Evolutionary conservation across 2,797 vertebrate species (phyloP), one percentile per base, ranked within the genome.

Genomic region (Emydoidea blandingii): DNA sequence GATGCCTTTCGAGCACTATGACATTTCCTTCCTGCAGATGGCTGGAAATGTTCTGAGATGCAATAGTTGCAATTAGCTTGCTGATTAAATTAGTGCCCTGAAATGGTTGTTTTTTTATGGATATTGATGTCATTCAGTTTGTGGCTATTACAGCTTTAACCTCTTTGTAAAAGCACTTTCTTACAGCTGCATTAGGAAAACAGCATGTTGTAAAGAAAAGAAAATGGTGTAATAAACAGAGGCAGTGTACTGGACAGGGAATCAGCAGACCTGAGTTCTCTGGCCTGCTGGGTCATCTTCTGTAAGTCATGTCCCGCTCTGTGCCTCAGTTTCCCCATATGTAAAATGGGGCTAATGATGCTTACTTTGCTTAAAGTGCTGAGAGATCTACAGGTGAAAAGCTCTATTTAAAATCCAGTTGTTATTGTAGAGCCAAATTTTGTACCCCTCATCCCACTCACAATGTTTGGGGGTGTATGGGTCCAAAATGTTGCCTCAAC

Each of bases 1-100:
- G 56, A 88, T 91, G 86, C 50, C 89, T 96, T 90, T 96, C 82
- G 87, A 92, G 68, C 83, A 54, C 79, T 86, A 65, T 83, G 90
- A 96, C 93, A 86, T 94, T 92, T 81, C 54, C 97, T 97, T 98
- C 97, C 97, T 96, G 97, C 94, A 97, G 96, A 97, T 96, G 97
- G 88, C 96, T 97, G 96, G 96, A 97, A 97, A 94, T 97, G 90
- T 92, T 96, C 94, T 88, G 93, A 94, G 90, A 96, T 91, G 90
- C 86, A 95, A 79, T 90, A 93, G 86, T 95, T 76, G 85, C 93
- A 96, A 95, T 97, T 96, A 96, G 79, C 80, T 92, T 65, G 79
- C 94, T 96, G 86, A 98, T 97, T 52, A 95, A 93, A 97, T 97
- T 95, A 97, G 92, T 88, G 84, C 76, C 87, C 90, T 97, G 96